These are phyloP conservation scores for Pocillopora verrucosa DNA, from an alignment of 64 coral and sea anemone genomes.

Conservation along the genomic window DNA sequence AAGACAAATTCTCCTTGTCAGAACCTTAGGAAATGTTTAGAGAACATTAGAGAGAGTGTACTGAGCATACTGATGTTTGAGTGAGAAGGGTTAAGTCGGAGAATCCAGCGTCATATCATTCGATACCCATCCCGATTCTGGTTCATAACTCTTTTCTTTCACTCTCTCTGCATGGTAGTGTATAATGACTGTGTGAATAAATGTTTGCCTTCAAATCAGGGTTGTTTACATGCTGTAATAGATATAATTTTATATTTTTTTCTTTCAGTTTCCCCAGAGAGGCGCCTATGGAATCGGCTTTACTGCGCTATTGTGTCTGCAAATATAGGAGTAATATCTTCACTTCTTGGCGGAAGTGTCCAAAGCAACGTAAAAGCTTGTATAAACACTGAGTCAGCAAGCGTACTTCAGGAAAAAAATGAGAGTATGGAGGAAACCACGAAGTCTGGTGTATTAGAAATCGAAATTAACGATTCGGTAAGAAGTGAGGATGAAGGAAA, in stretches of 20 bases:
- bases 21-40: too few species aligned
- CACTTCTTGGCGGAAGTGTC: background rate
- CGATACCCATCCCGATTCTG: too few species aligned
- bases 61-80: too few species aligned
- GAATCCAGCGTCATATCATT: too few species aligned
- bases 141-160: too few species aligned
- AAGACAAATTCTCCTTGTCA: too few species aligned
- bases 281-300: slow-evolving; percentile 81
- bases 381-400: background rate
- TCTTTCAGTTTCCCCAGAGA: slow-evolving; percentile 41
- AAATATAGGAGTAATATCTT: slow-evolving; percentile 62
- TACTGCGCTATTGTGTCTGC: slow-evolving; percentile 79
- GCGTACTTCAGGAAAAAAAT: background rate
- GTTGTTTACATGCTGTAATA: too few species aligned
- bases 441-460: background rate
- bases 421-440: background rate
- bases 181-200: too few species aligned
- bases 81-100: too few species aligned
- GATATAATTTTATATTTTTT: background rate
- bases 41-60: too few species aligned
- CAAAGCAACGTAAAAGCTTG: background rate
- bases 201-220: too few species aligned
- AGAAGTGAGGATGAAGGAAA: background rate
- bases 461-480: background rate
- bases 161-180: too few species aligned